Evolutionary conservation across 1,140 invertebrate species (phyloP).

Genomic region (Antheraea mylitta): DNA sequence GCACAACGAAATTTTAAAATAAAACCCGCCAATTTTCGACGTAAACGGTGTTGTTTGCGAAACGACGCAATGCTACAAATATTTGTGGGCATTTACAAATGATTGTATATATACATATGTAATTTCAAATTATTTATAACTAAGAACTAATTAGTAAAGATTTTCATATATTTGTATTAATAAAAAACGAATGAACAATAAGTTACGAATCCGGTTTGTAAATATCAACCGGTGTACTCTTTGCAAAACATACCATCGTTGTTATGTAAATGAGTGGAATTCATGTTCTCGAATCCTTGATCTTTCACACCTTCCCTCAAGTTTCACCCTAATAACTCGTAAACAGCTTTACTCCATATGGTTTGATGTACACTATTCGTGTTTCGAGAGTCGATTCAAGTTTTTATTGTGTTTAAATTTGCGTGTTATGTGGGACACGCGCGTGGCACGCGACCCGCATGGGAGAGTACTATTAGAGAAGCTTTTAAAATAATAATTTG

Average conservation of each 20-base stretch:
- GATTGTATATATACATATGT: background rate
- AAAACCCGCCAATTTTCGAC: too few species aligned
- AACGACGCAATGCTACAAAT: too few species aligned
- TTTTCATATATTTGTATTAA: constrained; percentile 28
- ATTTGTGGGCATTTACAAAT: too few species aligned
- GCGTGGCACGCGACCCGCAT: constrained; percentile 68
- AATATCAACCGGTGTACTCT: constrained; percentile 65
- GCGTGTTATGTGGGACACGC: constrained; percentile 69
- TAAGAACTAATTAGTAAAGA: constrained; percentile 5
- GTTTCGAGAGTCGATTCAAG: constrained; percentile 44
- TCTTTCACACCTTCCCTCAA: constrained; percentile 58
- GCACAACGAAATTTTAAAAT: too few species aligned
- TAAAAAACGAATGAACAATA: constrained; percentile 33
- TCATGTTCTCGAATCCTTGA: constrained; percentile 43
- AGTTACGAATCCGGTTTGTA: constrained; percentile 49
- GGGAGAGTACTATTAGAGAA: constrained; percentile 22
- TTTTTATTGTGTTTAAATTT: constrained; percentile 66
- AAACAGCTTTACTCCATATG: constrained; percentile 27
- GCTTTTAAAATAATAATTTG: constrained; percentile 46
- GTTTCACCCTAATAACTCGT: constrained; percentile 36
- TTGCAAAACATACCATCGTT: constrained; percentile 36
- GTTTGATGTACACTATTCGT: constrained; percentile 20
- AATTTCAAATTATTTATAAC: constrained; percentile 17
- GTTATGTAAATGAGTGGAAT: constrained; percentile 58
- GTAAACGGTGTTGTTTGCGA: too few species aligned